Base-by-base conservation (phyloP, 1,140 invertebrate genomes). In the Aphaenogaster rudis region DNA sequence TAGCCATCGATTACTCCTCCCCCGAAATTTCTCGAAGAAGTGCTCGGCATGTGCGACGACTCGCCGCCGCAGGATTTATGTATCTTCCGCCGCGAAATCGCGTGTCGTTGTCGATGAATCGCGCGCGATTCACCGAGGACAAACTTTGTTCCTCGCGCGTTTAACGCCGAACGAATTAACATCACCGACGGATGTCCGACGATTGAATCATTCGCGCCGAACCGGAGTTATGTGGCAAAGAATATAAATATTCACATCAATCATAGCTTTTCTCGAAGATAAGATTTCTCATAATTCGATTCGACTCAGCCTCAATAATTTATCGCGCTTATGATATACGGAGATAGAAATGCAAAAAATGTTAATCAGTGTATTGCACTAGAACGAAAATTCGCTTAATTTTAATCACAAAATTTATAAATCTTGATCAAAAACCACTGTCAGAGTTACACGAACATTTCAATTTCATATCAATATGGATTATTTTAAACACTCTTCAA, bases 1-100 rank as follows among this genome's bases (percentile, higher is more conserved):
- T 64, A 88, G 64, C 69, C 91, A 86, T 91, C 89, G 89, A 92
- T 92, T 92, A 92, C 66, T 81, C 42, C 64, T 84, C 67, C 74
- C 63, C 48, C 81, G 89, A 85, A 90, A 92, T 92, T 89, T 91
- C 72, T 88, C 74, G 64, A 87, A 80, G 88, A 86, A 88, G 42
- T 42, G 86, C 36, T 33, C 52, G 52, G 69, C 15, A 28, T 77
- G 54, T 52, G 52, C 72, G 50, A 28, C 39, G 61, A 45, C 50
- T 57, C 52, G 54, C 57, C 50, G 48, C 17, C n/a, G 15, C 17
- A n/a, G 67, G 52, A 88, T 86, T 88, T 86, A 79, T 89, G 61
- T 74, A 63, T 86, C 76, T 50, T 66, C 1, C 15, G 52, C 28
- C 45, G 66, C 52, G 79, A 21, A 39, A 81, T 81, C 50, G 79